Conservation (phyloP, 2,888 invertebrate species). For the Agrochola macilenta region DNA sequence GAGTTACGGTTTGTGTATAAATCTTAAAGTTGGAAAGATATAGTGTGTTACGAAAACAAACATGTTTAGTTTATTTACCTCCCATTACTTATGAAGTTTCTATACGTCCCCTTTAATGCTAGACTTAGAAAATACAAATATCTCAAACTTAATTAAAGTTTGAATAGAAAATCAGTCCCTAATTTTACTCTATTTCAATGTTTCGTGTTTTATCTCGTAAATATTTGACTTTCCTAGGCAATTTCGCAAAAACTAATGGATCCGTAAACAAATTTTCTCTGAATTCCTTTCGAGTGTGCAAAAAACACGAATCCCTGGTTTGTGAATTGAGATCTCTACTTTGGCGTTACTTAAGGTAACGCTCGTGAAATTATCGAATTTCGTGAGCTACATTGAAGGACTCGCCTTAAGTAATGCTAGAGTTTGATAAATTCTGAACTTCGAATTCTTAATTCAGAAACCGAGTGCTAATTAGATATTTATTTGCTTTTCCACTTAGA, state of each 20-base stretch:
- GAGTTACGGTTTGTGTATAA: background rate
- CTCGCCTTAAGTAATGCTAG: background rate
- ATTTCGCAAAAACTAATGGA: background rate
- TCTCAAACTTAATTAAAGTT: no score
- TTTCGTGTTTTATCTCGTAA: conserved; percentile 11
- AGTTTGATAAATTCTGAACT: background rate
- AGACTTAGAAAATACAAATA: background rate
- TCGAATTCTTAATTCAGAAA: background rate
- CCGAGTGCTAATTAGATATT: background rate
- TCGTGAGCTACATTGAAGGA: background rate
- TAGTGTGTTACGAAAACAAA: background rate
- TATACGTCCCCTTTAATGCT: background rate
- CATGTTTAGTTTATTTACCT: background rate
- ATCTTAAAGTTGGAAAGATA: background rate
- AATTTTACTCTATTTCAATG: conserved; percentile 2
- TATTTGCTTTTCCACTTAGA: background rate
- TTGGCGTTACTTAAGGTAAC: background rate
- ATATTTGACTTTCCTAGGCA: background rate
- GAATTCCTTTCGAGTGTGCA: background rate
- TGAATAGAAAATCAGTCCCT: background rate
- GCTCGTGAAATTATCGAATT: background rate
- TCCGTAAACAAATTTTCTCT: background rate
- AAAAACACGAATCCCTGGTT: background rate
- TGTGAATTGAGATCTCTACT: background rate
- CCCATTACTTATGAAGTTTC: background rate